These are phyloP conservation scores for Amphipoea oculea DNA, from an alignment of 2,888 invertebrate species.

Conservation along the genomic window DNA sequence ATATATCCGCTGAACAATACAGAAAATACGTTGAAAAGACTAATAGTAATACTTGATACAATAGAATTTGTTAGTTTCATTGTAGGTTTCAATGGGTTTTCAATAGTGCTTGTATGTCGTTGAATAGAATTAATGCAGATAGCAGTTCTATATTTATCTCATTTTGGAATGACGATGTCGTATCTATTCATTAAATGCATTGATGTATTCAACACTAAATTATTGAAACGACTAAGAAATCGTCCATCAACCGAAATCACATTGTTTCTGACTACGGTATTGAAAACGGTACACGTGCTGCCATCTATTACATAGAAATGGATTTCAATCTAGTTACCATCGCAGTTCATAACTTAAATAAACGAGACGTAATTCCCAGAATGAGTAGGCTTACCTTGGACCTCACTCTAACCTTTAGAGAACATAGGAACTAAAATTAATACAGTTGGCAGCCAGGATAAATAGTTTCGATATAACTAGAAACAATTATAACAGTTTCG, in stretches of 20 bases:
- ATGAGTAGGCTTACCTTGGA: neutral
- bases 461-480: conserved; percentile 5
- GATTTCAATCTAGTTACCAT: neutral
- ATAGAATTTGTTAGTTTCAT: conserved; percentile 10
- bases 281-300: conserved; percentile 17
- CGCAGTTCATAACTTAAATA: neutral
- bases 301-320: conserved; percentile 17
- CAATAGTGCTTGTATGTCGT: neutral
- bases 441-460: neutral
- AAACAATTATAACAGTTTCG: neutral
- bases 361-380: neutral
- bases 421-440: conserved; percentile 14
- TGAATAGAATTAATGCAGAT: neutral
- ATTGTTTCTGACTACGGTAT: conserved; percentile 4
- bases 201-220: neutral
- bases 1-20: conserved; percentile 47
- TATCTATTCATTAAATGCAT: too few relatives aligned
- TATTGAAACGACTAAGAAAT: conserved; percentile 1
- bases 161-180: neutral
- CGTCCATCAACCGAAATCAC: neutral
- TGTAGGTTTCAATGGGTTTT: neutral
- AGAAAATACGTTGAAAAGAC: conserved; percentile 23
- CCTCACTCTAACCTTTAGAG: conserved; percentile 1
- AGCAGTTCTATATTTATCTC: neutral
- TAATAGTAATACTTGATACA: conserved; percentile 20